Conservation (phyloP, 1,140 invertebrate species). For the Zaprionus inermis region DNA sequence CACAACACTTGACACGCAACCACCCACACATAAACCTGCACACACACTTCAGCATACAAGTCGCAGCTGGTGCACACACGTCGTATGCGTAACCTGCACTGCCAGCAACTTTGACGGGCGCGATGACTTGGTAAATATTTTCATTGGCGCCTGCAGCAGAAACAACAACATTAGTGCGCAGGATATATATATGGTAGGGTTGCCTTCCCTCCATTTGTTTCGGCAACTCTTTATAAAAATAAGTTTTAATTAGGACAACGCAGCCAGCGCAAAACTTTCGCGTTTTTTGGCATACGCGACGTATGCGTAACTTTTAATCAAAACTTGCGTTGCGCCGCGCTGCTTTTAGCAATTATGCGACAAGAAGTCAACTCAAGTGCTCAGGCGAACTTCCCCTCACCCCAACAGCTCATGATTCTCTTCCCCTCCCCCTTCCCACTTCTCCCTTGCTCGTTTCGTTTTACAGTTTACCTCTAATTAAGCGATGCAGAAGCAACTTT, state of each 20-base stretch:
- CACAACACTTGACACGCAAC: constrained; percentile 57
- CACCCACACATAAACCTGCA: neutral
- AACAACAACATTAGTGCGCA: neutral
- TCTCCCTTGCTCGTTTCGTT: neutral
- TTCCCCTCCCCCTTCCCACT: neutral
- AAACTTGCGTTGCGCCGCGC: constrained; percentile 64
- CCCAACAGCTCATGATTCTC: too few species aligned
- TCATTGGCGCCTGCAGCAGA: constrained; percentile 59
- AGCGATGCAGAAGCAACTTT: constrained; percentile 58
- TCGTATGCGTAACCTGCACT: constrained; percentile 62
- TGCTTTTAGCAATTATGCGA: constrained; percentile 66
- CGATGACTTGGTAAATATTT: constrained; percentile 75
- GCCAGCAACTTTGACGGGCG: constrained; percentile 37
- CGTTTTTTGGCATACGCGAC: constrained; percentile 40
- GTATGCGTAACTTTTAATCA: constrained; percentile 78
- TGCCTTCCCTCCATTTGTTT: constrained; percentile 46
- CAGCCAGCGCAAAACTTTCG: constrained; percentile 53
- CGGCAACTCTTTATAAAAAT: constrained; percentile 49
- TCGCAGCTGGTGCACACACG: constrained; percentile 14
- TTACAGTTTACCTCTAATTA: constrained; percentile 67
- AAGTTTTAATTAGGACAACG: constrained; percentile 74
- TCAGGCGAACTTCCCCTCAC: neutral
- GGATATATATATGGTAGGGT: neutral
- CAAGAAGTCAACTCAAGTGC: constrained; percentile 63
- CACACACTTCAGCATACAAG: neutral